Percentiles rank a stretch among this genome's conserved stretches.
Evolutionary conservation across 2,797 vertebrate genomes (phyloP).

Genomic region (Selene dorsalis): DNA sequence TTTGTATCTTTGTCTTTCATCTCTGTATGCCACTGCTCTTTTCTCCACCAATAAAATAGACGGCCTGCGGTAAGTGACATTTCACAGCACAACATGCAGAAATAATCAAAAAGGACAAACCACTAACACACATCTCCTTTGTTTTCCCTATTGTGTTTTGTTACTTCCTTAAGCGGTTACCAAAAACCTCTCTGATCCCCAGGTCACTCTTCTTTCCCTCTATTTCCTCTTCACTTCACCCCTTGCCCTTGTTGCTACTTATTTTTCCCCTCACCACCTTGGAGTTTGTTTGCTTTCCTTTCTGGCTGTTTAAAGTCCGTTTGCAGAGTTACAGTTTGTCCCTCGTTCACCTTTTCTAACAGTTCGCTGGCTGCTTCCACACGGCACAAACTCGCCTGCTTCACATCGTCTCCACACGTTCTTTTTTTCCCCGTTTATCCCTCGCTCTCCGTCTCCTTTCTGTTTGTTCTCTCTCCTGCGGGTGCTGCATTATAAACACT

Average conservation of each 20-base stretch:
- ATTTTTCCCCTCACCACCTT: not conserved
- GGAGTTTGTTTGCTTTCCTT: constrained; percentile 30
- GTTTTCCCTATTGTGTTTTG: constrained; percentile 10
- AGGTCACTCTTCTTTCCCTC: constrained; percentile 21
- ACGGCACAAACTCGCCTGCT: constrained; percentile 4
- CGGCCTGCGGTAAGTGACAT: constrained; percentile 56
- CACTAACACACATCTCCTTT: constrained; percentile 32
- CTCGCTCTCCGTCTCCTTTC: constrained; percentile 14
- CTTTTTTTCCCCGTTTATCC: constrained; percentile 28
- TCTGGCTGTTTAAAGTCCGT: constrained; percentile 30
- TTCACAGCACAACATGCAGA: constrained; percentile 44
- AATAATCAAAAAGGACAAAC: constrained; percentile 59
- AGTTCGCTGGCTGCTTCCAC: not conserved
- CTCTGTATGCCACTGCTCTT: not conserved
- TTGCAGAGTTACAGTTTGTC: constrained; percentile 35
- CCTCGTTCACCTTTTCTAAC: constrained; percentile 36
- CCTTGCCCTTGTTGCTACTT: not conserved
- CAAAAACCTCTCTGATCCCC: constrained; percentile 26
- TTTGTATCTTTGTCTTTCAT: constrained; percentile 15
- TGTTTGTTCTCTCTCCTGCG: constrained; percentile 54
- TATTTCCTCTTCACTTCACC: constrained; percentile 27
- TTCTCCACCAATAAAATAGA: constrained; percentile 15
- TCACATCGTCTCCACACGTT: constrained; percentile 4
- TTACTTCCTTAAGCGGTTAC: constrained; percentile 40
- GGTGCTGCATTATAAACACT: constrained; percentile 54